Percentiles rank a stretch among this genome's conserved stretches.
Conservation (phyloP, 2,888 invertebrate genomes). For the Cantharis flavilabris region DNA sequence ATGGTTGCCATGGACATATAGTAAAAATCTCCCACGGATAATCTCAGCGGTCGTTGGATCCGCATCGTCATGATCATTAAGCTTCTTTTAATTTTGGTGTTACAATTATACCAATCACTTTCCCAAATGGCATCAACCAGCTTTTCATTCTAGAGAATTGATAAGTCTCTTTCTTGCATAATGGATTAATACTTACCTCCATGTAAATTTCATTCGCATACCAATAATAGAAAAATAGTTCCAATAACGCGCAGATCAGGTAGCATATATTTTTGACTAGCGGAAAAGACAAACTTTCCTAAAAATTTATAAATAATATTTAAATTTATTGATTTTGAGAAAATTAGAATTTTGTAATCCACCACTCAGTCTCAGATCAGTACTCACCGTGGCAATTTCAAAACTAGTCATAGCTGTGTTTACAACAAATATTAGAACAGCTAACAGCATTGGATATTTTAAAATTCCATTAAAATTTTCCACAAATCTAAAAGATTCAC, state of each 20-base stretch:
- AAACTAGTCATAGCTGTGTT: constrained; percentile 39
- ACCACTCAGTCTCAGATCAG: too few species aligned
- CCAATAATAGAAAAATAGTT: neutral
- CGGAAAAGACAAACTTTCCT: neutral
- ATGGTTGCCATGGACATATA: neutral
- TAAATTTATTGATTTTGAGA: too few species aligned
- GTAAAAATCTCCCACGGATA: neutral
- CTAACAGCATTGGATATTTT: constrained; percentile 39
- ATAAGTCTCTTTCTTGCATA: neutral
- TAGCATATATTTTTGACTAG: neutral
- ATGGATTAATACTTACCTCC: neutral
- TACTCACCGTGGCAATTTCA: constrained; percentile 36
- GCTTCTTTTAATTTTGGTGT: neutral
- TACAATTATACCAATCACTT: neutral
- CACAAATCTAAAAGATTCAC: neutral
- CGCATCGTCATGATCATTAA: neutral
- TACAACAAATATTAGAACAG: constrained; percentile 40
- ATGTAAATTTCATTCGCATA: neutral
- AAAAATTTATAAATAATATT: too few species aligned
- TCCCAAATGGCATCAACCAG: neutral
- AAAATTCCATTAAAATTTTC: constrained; percentile 28
- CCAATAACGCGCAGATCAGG: neutral
- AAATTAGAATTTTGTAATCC: too few species aligned
- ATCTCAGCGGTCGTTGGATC: neutral
- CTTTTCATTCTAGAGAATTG: neutral